A percentile compares a stretch with the other conserved stretches of the same genome.
Conservation (phyloP, 2,797 vertebrate genomes). For the Steatocranus sp. region DNA sequence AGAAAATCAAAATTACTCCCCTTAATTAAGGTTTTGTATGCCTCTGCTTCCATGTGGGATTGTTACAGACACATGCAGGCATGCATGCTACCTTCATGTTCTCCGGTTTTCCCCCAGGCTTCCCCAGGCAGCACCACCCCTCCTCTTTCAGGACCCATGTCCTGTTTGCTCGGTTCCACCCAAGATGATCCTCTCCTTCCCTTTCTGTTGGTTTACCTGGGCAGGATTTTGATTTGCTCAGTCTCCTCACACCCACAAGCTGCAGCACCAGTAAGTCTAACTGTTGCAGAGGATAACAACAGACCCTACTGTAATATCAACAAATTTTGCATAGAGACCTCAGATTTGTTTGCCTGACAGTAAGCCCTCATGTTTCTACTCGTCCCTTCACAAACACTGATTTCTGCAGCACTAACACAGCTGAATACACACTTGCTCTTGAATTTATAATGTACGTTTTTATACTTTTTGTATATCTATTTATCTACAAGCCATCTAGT, state of each 20-base stretch:
- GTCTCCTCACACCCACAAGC: slow-evolving; percentile 30
- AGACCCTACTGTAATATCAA: slow-evolving; percentile 56
- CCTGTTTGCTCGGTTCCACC: slow-evolving; percentile 66
- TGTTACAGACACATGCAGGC: slow-evolving; percentile 2
- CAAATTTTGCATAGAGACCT: slow-evolving; percentile 77
- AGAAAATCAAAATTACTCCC: not conserved
- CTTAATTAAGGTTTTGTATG: not conserved
- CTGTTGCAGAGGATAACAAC: slow-evolving; percentile 53
- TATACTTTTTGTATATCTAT: not conserved
- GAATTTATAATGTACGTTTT: not conserved
- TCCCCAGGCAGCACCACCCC: not conserved
- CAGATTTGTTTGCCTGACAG: slow-evolving; percentile 80
- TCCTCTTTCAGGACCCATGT: slow-evolving; percentile 57
- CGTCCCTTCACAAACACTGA: slow-evolving; percentile 62
- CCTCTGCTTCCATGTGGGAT: not conserved
- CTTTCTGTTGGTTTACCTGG: slow-evolving; percentile 44
- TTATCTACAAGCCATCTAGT: not conserved
- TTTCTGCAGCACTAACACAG: slow-evolving; percentile 45
- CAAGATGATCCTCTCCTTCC: slow-evolving; percentile 15
- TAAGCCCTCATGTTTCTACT: slow-evolving; percentile 15
- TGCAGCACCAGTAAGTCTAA: slow-evolving; percentile 38
- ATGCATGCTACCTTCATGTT: slow-evolving; percentile 10
- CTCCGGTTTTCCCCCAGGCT: slow-evolving; percentile 40
- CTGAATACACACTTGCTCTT: not conserved
- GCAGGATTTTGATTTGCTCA: slow-evolving; percentile 74